These are phyloP conservation scores for Hydrochoerus hydrochaeris DNA, from an alignment of 2,113 vertebrate genomes.

Conservation along the genomic window DNA sequence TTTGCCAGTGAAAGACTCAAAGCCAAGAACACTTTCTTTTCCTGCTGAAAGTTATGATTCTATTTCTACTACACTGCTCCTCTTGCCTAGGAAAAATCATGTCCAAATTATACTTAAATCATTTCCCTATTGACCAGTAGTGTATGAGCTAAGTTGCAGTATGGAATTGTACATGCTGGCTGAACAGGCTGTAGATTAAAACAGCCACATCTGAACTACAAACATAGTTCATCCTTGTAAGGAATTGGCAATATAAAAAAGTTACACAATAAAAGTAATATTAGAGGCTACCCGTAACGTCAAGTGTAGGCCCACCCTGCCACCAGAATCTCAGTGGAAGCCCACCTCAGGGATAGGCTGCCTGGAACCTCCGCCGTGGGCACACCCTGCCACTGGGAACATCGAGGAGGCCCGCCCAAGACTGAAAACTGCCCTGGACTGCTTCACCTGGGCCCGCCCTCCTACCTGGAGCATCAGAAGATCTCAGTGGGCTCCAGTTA, in stretches of 20 bases:
- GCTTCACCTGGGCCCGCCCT: no score
- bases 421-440: no score
- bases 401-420: no score
- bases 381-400: no score
- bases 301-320: no score
- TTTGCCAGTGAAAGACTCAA: not conserved
- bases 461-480: no score
- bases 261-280: not conserved
- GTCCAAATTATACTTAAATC: not conserved
- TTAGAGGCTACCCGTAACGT: no score
- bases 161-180: not conserved
- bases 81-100: constrained; percentile 15
- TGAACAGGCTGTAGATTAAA: not conserved
- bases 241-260: not conserved
- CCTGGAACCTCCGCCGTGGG: no score
- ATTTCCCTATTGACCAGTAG: not conserved
- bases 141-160: not conserved
- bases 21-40: not conserved
- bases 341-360: no score
- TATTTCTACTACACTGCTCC: not conserved
- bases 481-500: no score
- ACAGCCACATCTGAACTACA: not conserved
- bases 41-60: not conserved
- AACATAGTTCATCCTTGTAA: not conserved
- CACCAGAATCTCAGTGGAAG: no score